Conservation (phyloP, 2,797 vertebrate genomes). For the Hoplostethus atlanticus region DNA sequence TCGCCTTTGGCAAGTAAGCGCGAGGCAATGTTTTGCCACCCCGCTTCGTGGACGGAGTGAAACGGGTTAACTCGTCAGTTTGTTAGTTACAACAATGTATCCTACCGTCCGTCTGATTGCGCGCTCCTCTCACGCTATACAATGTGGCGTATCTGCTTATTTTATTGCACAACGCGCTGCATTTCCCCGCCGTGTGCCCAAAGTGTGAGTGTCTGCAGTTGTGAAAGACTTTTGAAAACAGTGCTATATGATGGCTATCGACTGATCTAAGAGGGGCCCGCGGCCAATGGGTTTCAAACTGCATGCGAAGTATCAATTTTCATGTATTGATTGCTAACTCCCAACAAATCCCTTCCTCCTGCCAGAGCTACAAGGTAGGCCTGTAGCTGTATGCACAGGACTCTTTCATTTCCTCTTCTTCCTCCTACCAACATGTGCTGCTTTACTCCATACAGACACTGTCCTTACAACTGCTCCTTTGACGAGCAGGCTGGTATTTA, state of each 20-base stretch:
- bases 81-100: conserved; percentile 76
- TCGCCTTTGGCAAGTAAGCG: conserved; percentile 64
- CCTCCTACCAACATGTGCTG: conserved; percentile 78
- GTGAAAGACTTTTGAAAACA: conserved; percentile 64
- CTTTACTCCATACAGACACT: conserved; percentile 40
- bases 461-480: conserved; percentile 27
- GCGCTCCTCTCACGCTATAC: conserved; percentile 76
- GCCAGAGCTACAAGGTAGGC: conserved; percentile 66
- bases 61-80: conserved; percentile 85
- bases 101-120: conserved; percentile 60
- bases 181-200: conserved; percentile 50
- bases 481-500: conserved; percentile 37
- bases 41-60: conserved; percentile 73
- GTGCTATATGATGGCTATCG: conserved; percentile 24
- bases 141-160: conserved; percentile 82
- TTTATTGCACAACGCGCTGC: conserved; percentile 78
- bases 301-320: conserved; percentile 53
- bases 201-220: conserved; percentile 55
- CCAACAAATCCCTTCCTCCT: conserved; percentile 48
- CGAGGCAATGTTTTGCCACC: conserved; percentile 68
- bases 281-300: conserved; percentile 47
- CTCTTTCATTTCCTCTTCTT: conserved; percentile 79
- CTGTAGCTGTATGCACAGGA: conserved; percentile 69
- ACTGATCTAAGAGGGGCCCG: conserved; percentile 17
- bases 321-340: conserved; percentile 51